These are phyloP conservation scores for Nibea coibor DNA, from an alignment of 2,113 vertebrate species.

Conservation along the genomic window DNA sequence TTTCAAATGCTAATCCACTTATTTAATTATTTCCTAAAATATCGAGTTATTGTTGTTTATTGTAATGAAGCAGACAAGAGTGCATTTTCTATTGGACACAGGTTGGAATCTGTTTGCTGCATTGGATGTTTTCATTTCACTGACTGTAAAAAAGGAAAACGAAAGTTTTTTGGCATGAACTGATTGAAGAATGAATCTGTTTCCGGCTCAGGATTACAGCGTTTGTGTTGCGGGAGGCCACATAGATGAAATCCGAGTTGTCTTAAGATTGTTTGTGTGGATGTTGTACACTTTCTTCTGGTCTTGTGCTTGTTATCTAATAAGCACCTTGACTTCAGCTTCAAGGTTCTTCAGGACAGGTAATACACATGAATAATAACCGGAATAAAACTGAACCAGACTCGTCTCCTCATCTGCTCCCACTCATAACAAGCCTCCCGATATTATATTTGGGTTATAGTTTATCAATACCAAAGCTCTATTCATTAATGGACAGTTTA, in stretches of 20 bases:
- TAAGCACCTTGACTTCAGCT: conserved; percentile 9
- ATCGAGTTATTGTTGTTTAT: too few relatives aligned
- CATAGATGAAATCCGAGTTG: background rate
- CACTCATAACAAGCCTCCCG: conserved; percentile 26
- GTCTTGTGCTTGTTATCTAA: background rate
- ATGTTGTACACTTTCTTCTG: background rate
- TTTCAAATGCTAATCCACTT: background rate
- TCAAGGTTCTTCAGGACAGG: background rate
- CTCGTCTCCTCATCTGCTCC: conserved; percentile 26
- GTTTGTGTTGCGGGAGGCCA: background rate
- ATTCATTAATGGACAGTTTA: conserved; percentile 56
- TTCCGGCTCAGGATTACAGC: background rate
- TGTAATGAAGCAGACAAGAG: too few relatives aligned
- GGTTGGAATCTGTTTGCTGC: background rate
- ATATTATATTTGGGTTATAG: conserved; percentile 40
- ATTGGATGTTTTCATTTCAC: background rate
- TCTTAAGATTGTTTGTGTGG: background rate
- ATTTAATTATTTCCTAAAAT: too few relatives aligned
- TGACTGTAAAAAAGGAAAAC: background rate
- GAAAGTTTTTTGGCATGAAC: background rate
- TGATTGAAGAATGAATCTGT: background rate
- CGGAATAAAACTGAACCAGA: conserved; percentile 29
- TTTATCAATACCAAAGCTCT: conserved; percentile 49
- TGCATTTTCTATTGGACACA: background rate
- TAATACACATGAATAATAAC: conserved; percentile 35